phyloP scores from a whole-genome alignment of 2,113 vertebrate genomes.

The Pterophyllum scalare region DNA sequence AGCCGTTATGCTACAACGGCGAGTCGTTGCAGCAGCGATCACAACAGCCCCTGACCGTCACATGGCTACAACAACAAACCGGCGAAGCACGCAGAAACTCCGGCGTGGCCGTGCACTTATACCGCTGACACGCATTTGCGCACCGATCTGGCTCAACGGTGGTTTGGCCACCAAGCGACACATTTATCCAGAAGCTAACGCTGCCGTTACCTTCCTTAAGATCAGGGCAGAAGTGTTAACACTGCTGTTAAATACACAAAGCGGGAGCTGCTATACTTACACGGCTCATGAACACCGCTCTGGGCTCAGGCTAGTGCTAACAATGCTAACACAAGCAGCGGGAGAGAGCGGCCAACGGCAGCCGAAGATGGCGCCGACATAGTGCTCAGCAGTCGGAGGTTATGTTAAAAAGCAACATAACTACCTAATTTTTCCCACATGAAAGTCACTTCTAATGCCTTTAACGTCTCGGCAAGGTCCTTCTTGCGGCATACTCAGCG shows the following conservation, averaged over 20 bases:
- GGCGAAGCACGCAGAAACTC: background rate
- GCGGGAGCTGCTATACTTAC: background rate
- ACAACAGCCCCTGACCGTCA: constrained; percentile 44
- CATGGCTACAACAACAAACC: constrained; percentile 73
- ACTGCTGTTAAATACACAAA: background rate
- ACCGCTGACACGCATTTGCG: background rate
- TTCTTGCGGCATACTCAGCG: background rate
- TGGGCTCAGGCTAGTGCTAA: constrained; percentile 58
- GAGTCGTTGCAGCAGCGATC: background rate
- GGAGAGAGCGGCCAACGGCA: constrained; percentile 53
- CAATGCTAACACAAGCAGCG: constrained; percentile 55
- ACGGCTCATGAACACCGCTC: background rate
- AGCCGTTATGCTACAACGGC: background rate
- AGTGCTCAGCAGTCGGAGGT: constrained; percentile 27
- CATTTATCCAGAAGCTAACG: background rate
- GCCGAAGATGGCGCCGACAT: constrained; percentile 73
- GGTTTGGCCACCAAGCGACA: background rate
- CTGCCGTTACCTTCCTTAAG: background rate
- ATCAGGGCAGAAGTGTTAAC: background rate
- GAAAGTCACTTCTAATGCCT: background rate
- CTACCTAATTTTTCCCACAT: background rate
- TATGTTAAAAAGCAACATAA: background rate
- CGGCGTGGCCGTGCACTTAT: background rate
- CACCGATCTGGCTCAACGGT: background rate
- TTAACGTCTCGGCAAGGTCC: background rate